Evolutionary conservation across 2,888 invertebrate species (phyloP), one percentile per base, ranked within the genome.

Genomic region (Blera fallax): DNA sequence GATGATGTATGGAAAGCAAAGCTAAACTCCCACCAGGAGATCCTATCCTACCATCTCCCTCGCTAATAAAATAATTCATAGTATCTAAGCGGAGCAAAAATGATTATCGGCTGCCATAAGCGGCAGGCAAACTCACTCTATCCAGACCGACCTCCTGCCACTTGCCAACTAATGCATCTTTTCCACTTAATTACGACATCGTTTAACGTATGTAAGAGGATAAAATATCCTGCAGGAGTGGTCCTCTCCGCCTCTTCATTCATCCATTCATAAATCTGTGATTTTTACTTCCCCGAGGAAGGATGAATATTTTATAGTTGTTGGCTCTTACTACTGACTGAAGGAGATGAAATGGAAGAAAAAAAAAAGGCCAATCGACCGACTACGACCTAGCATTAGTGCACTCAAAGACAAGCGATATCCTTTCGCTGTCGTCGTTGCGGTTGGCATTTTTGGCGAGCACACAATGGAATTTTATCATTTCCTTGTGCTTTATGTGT

Each of bases 101-200:
- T 81, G 76, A 85, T 85, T 85, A 85, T 85, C 85, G 85, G 85
- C 81, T 77, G 81, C 60, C 85, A 77, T 77, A 80, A 60, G 80
- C 54, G 64, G 70, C 84, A 62, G 62, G 24, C 54, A 32, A 27
- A 48, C 37, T 24, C 45, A 56, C 62, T 32, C 32, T 18, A 45
- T 29, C 14, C 50, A 40, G 27, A 40, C 52, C 64, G 8, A 34
- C 14, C 58, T n/a, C 60, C 48, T 52, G 56, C 74, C 65, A 80
- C 60, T 70, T 70, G 67, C 72, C 65, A 67, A n/a, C 76, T 67
- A 80, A 77, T 77, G 76, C 81, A 81, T 85, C 85, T 70, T 72
- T 81, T 85, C 54, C 81, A 85, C 85, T 85, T 85, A 85, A 85
- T 85, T 85, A 85, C 85, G 85, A 85, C 85, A 85, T 85, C 85